phyloP scores from a whole-genome alignment of 1,140 invertebrate genomes.

The Trichonephila inaurata region DNA sequence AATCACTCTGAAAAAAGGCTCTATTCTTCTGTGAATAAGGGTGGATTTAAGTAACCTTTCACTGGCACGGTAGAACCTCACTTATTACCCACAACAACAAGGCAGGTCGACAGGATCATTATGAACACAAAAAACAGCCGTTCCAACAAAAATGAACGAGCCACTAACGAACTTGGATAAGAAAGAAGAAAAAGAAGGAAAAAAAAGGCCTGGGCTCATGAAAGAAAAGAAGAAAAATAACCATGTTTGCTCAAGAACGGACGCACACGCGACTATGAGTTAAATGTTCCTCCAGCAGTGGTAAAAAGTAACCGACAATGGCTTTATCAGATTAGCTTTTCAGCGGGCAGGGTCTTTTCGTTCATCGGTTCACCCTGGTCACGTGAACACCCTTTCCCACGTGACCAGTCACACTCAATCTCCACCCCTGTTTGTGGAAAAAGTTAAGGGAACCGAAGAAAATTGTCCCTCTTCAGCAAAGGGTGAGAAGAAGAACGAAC shows the following conservation, averaged over 20 bases:
- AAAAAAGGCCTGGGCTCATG: neutral
- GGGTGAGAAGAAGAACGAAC: slow-evolving; percentile 5
- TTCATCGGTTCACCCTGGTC: slow-evolving; percentile 68
- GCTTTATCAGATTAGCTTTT: slow-evolving; percentile 75
- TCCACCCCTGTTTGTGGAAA: slow-evolving; percentile 75
- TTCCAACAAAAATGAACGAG: slow-evolving; percentile 54
- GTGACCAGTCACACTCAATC: slow-evolving; percentile 73
- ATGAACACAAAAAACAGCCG: slow-evolving; percentile 69
- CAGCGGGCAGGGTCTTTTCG: slow-evolving; percentile 26
- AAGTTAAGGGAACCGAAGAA: slow-evolving; percentile 68
- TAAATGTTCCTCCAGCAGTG: slow-evolving; percentile 65
- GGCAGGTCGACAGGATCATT: slow-evolving; percentile 55
- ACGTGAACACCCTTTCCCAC: slow-evolving; percentile 62
- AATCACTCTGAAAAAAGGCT: neutral
- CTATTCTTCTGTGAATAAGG: neutral
- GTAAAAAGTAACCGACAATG: slow-evolving; percentile 75
- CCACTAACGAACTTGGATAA: slow-evolving; percentile 67
- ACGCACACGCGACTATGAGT: slow-evolving; percentile 63
- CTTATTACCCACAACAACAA: slow-evolving; percentile 29
- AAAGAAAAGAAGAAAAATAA: slow-evolving; percentile 62
- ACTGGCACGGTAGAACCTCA: neutral
- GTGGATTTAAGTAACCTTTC: slow-evolving; percentile 59
- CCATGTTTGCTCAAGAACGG: slow-evolving; percentile 56
- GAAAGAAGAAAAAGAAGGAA: neutral
- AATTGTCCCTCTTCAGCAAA: slow-evolving; percentile 65